Percentiles rank a stretch among this genome's conserved stretches.
phyloP scores from a whole-genome alignment of 2,888 invertebrate genomes.

The Onchidella celtica region DNA sequence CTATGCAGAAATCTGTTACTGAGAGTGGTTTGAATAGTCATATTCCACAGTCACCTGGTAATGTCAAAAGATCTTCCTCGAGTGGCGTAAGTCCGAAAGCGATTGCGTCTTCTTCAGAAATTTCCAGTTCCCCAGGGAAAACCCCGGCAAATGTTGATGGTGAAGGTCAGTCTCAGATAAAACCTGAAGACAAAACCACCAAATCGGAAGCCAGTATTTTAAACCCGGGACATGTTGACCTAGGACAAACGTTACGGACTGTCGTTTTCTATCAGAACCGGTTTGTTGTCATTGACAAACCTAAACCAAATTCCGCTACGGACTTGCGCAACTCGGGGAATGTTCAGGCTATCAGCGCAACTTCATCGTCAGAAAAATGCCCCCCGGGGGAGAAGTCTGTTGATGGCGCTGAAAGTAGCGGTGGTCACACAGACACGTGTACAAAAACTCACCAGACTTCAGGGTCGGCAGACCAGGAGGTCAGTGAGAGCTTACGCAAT shows the following conservation, averaged over 20 bases:
- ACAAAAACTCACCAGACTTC: too few relatives aligned
- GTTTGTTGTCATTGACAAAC: neutral
- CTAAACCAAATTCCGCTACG: neutral
- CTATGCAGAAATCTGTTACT: neutral
- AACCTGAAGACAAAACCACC: too few relatives aligned
- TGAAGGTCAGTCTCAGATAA: too few relatives aligned
- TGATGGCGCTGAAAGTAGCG: too few relatives aligned
- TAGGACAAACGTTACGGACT: neutral
- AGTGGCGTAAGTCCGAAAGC: neutral
- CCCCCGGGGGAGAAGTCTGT: too few relatives aligned
- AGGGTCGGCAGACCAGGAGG: too few relatives aligned
- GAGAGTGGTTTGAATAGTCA: neutral
- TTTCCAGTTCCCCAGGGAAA: neutral
- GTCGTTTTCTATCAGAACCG: constrained; percentile 11
- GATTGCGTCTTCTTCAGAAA: neutral
- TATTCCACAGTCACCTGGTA: neutral
- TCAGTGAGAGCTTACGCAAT: too few relatives aligned
- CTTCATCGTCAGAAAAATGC: too few relatives aligned
- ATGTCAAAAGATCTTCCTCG: neutral
- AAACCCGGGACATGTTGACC: neutral
- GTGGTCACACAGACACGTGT: too few relatives aligned
- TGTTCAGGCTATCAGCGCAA: too few relatives aligned
- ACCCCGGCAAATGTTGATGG: neutral
- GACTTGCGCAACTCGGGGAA: neutral
- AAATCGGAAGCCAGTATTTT: neutral